Conservation (phyloP, 1,140 invertebrate genomes). For the Battus philenor region DNA sequence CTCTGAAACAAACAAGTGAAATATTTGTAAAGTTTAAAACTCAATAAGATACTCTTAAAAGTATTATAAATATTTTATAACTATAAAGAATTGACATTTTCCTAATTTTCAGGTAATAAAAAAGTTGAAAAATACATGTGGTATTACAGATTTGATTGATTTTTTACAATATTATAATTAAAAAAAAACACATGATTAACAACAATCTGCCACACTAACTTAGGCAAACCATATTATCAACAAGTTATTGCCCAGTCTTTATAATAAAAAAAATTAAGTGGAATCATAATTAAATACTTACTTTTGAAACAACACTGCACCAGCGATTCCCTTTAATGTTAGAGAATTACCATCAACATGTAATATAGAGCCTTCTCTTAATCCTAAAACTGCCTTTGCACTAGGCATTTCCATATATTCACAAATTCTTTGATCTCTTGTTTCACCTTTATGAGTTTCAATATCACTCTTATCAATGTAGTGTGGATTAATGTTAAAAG, state of each 20-base stretch:
- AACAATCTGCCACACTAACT: too few relatives aligned
- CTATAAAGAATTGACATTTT: too few relatives aligned
- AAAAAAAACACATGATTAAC: too few relatives aligned
- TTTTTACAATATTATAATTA: too few relatives aligned
- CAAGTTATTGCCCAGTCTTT: too few relatives aligned
- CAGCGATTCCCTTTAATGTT: slow-evolving; percentile 77
- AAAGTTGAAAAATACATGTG: too few relatives aligned
- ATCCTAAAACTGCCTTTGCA: slow-evolving; percentile 79
- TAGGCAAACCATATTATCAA: too few relatives aligned
- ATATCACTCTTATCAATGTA: slow-evolving; percentile 81
- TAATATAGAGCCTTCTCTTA: slow-evolving; percentile 83
- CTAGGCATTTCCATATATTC: slow-evolving; percentile 80
- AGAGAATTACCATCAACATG: slow-evolving; percentile 78
- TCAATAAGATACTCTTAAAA: too few relatives aligned
- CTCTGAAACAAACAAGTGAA: slow-evolving; percentile 72
- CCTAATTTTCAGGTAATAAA: too few relatives aligned
- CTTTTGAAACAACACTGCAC: slow-evolving; percentile 81
- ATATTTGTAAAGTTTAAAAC: too few relatives aligned
- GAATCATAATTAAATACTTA: slow-evolving; percentile 56
- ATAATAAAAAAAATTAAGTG: slow-evolving; percentile 9
- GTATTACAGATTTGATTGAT: too few relatives aligned
- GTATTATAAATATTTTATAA: too few relatives aligned
- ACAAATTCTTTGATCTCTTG: slow-evolving; percentile 81
- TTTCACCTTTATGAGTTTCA: slow-evolving; percentile 85
- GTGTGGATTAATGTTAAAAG: slow-evolving; percentile 92